Evolutionary conservation across 2,113 vertebrate genomes (phyloP), one percentile per base, ranked within the genome.

Genomic region (Hyla sarda): DNA sequence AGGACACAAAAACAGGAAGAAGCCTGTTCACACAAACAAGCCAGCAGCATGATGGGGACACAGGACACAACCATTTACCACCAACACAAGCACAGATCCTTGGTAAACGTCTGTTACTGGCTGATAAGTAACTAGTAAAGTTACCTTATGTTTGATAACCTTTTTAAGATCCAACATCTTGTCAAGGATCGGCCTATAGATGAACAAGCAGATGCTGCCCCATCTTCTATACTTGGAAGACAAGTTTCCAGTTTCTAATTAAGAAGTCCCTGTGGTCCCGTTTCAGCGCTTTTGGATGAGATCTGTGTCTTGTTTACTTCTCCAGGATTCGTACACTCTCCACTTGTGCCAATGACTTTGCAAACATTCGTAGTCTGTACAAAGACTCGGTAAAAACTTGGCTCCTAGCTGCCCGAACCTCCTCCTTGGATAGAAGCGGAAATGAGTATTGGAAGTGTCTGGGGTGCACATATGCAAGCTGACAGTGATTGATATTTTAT

Each of bases 401-500:
- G 84, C 37, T 12, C 16, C 62, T 23, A 6, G 32, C 28, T 8
- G 13, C 47, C 25, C 28, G 7, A 60, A 3, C 48, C n/a, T 25
- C 34, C 65, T 62, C 11, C 78, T 69, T 23, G 34, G 25, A 41
- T 74, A n/a, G 65, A 62, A 60, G 34, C 58, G 67, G 54, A 62
- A 82, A 82, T 72, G 54, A 62, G 47, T 62, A 62, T 62, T 82
- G 69, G 52, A 82, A 32, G 67, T 62, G 37, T n/a, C 23, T 30
- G n/a, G 75, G n/a, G 47, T 72, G 65, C 67, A 60, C 67, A 82
- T 87, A 87, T 82, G 78, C 41, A 37, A 81, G 67, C 37, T 82
- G 85, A 87, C 85, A 81, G 67, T 82, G 85, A 87, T 82, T 87
- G 77, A 74, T 87, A 80, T 82, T 87, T 82, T 82, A 81, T 81